Evolutionary conservation across 2,113 vertebrate species (phyloP), one percentile per base, ranked within the genome.

Genomic region (Casuarius casuarius): DNA sequence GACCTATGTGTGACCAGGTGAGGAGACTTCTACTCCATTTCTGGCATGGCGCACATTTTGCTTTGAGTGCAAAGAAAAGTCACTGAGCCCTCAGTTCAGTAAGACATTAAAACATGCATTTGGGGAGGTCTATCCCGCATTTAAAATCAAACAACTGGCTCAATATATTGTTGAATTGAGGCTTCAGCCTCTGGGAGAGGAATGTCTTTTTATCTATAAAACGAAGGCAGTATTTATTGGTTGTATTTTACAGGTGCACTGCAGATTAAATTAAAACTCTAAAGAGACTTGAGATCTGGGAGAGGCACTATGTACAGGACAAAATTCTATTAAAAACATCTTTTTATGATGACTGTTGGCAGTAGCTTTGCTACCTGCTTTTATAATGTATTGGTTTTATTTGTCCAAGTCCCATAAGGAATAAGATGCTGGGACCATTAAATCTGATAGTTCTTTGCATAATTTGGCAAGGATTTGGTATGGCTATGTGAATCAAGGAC

Each of bases 381-480:
- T 91, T 91, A 68, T 67, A 80, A n/a, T 42, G 38, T 56, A 65
- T 78, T 94, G 61, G 38, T 94, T 91, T 89, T 93, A 88, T 95
- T 91, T 94, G 67, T 80, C 74, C 81, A 87, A 83, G 56, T 86
- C 42, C 31, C 21, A n/a, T 75, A 92, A 80, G 38, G 65, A 94
- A 59, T 84, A 80, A 76, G 78, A 82, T 0, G 2, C 71, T 95
- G 87, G 67, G n/a, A 48, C 33, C 80, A 58, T 83, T 93, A 96
- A 91, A 84, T 89, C 68, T 87, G 87, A 87, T n/a, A 59, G 52
- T 26, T 87, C 49, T 90, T 84, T 94, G 71, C 83, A 95, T 91
- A 94, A 95, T 93, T 91, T 95, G 93, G 94, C 89, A 89, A 87
- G 52, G 31, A 51, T 89, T 76, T 72, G 52, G 48, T 72, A 84